Percentiles rank a stretch among this genome's conserved stretches.
Evolutionary conservation across 2,113 vertebrate genomes (phyloP).

Genomic region (Trogon surrucura): DNA sequence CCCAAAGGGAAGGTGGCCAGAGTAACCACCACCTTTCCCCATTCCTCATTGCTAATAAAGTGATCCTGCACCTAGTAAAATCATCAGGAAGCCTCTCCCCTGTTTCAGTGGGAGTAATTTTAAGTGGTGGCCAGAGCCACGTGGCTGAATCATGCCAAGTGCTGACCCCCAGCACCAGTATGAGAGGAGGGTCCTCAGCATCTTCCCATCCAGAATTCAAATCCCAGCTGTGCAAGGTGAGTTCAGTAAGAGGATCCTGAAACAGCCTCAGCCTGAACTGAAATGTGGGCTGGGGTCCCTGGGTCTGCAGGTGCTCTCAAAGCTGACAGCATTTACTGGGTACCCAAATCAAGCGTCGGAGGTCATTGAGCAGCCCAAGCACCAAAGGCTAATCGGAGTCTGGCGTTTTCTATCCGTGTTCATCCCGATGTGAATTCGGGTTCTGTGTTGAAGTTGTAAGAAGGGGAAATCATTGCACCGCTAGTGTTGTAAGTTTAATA

Average conservation of each 20-base stretch:
- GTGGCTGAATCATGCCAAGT: neutral
- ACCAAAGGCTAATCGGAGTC: neutral
- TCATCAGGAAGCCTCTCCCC: neutral
- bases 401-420: neutral
- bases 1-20: neutral
- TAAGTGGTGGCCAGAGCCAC: neutral
- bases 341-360: fast-evolving
- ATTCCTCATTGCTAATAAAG: neutral
- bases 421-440: neutral
- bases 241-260: neutral
- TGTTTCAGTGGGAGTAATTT: neutral
- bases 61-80: neutral
- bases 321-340: neutral
- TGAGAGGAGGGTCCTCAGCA: neutral
- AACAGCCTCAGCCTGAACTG: neutral
- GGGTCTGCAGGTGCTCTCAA: neutral
- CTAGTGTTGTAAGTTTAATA: neutral
- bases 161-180: neutral
- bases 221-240: fast-evolving
- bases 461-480: neutral
- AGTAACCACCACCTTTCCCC: neutral
- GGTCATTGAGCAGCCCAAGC: neutral
- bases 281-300: neutral
- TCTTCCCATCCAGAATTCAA: neutral
- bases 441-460: neutral